These are phyloP conservation scores for Muscicapa comitata DNA, from an alignment of 2,797 vertebrate species.

Conservation along the genomic window DNA sequence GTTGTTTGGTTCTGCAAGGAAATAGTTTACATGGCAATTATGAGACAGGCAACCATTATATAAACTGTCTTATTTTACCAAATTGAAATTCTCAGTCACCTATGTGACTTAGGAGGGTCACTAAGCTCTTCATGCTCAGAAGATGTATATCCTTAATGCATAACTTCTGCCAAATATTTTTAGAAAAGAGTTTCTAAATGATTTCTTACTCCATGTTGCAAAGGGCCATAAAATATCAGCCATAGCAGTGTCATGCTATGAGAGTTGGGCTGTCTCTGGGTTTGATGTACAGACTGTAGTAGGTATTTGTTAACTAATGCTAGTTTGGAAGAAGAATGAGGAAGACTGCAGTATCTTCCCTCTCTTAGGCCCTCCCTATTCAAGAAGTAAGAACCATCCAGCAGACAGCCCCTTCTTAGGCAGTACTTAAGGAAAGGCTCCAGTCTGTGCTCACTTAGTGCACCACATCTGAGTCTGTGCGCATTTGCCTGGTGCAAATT, in stretches of 20 bases:
- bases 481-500: background rate
- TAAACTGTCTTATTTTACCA: background rate
- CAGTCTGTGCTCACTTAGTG: background rate
- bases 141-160: background rate
- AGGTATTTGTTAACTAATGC: background rate
- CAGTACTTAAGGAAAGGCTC: background rate
- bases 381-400: background rate
- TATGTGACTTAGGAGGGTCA: background rate
- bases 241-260: background rate
- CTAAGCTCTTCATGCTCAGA: background rate
- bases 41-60: background rate
- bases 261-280: background rate
- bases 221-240: background rate
- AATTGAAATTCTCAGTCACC: background rate
- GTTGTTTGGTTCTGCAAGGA: background rate
- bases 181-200: background rate
- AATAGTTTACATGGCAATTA: background rate
- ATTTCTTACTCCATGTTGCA: background rate
- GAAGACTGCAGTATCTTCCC: background rate
- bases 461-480: background rate
- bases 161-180: background rate
- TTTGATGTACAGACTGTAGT: background rate
- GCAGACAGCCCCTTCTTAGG: background rate
- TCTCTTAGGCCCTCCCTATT: background rate
- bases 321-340: background rate